Percentiles rank a stretch among this genome's conserved stretches.
Evolutionary conservation across 2,797 vertebrate species (phyloP).

Genomic region (Knipowitschia caucasica): DNA sequence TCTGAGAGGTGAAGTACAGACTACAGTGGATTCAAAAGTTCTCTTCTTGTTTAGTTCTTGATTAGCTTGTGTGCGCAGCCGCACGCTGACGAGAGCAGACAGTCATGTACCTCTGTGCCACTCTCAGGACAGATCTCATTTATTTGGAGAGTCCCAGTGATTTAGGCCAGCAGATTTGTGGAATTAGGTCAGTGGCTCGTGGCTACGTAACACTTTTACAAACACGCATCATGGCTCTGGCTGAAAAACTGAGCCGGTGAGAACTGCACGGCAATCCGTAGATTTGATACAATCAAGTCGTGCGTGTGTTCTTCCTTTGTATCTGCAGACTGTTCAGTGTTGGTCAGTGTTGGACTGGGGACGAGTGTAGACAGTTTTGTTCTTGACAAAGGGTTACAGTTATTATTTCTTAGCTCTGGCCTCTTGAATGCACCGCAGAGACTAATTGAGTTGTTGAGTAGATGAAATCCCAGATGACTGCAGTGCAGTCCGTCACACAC

Average conservation of each 20-base stretch:
- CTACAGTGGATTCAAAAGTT: neutral
- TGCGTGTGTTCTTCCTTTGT: too few species aligned
- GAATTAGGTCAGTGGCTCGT: conserved; percentile 74
- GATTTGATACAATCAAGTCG: neutral
- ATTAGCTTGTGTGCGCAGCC: neutral
- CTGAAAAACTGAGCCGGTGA: conserved; percentile 16
- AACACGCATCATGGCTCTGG: conserved; percentile 43
- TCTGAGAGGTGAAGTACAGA: neutral
- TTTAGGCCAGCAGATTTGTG: conserved; percentile 74
- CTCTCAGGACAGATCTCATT: conserved; percentile 59
- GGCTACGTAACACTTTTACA: conserved; percentile 57
- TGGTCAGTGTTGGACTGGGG: too few species aligned
- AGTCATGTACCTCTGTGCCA: conserved; percentile 46
- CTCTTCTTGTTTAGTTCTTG: neutral
- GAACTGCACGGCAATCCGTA: conserved; percentile 1
- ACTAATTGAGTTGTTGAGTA: neutral
- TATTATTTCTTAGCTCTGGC: neutral
- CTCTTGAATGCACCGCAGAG: neutral
- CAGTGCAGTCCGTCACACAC: neutral
- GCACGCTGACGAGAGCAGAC: conserved; percentile 18
- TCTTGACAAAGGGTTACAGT: too few species aligned
- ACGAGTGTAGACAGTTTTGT: too few species aligned
- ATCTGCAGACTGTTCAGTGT: too few species aligned
- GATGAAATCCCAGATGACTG: conserved; percentile 1
- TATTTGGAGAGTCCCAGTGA: conserved; percentile 66